Conservation (phyloP, 2,888 invertebrate species). For the Meteorus colon region DNA sequence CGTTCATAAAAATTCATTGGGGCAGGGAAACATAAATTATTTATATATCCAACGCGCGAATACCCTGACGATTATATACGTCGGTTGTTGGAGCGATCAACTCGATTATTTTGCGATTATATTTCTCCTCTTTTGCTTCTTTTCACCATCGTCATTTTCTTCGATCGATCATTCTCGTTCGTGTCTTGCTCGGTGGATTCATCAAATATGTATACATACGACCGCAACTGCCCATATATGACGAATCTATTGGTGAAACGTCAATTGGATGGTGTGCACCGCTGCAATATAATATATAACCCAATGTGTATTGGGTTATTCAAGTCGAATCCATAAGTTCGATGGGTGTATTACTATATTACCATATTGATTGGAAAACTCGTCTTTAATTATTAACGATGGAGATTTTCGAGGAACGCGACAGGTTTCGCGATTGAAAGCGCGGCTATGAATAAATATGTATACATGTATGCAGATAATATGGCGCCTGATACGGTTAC, state of each 20-base stretch:
- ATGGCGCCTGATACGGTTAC: neutral
- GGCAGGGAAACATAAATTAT: slow-evolving; percentile 55
- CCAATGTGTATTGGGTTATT: neutral
- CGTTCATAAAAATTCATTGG: slow-evolving; percentile 58
- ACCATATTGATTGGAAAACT: slow-evolving; percentile 55
- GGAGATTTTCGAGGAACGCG: slow-evolving; percentile 14
- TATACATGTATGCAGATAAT: slow-evolving; percentile 5
- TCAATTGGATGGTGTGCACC: neutral
- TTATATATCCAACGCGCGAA: slow-evolving; percentile 46
- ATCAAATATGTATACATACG: too few species aligned
- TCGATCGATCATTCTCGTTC: neutral
- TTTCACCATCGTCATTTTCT: neutral
- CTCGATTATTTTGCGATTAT: slow-evolving; percentile 42
- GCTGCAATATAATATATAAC: slow-evolving; percentile 19
- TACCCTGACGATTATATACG: slow-evolving; percentile 49
- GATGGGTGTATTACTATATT: slow-evolving; percentile 50
- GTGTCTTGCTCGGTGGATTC: neutral
- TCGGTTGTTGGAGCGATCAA: slow-evolving; percentile 36
- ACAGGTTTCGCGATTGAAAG: slow-evolving; percentile 20
- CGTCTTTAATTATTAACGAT: slow-evolving; percentile 32
- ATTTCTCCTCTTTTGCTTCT: slow-evolving; percentile 22
- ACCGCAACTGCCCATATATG: neutral
- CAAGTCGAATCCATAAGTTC: slow-evolving; percentile 49
- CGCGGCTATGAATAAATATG: slow-evolving; percentile 5
- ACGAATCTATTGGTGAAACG: slow-evolving; percentile 38